Conservation (phyloP, 1,140 invertebrate genomes). For the Drosophila repletoides region DNA sequence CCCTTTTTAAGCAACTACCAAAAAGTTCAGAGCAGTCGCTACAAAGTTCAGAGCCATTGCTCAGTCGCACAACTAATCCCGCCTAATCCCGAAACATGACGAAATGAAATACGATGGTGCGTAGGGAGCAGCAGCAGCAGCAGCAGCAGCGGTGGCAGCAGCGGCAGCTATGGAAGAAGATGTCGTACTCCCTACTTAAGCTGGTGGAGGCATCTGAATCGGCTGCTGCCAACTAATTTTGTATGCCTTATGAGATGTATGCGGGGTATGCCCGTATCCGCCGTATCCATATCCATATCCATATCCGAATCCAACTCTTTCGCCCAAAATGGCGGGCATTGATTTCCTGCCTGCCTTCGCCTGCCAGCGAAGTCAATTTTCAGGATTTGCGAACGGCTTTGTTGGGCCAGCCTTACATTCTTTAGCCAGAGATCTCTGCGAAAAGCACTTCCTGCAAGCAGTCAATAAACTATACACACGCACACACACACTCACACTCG, state of each 20-base stretch:
- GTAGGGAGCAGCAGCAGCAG: slow-evolving; percentile 64
- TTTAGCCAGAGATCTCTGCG: slow-evolving; percentile 74
- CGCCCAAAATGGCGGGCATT: slow-evolving; percentile 77
- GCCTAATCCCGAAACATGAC: slow-evolving; percentile 82
- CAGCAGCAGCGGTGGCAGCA: slow-evolving; percentile 14
- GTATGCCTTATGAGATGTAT: slow-evolving; percentile 68
- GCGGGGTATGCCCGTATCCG: too few species aligned
- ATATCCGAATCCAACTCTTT: slow-evolving; percentile 63
- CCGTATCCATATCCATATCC: too few species aligned
- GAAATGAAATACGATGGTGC: slow-evolving; percentile 82
- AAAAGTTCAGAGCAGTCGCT: slow-evolving; percentile 48
- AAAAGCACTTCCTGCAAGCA: slow-evolving; percentile 80
- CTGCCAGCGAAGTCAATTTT: slow-evolving; percentile 71
- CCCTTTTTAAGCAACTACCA: slow-evolving; percentile 57
- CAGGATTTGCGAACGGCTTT: slow-evolving; percentile 74
- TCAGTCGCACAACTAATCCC: slow-evolving; percentile 78
- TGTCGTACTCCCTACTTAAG: slow-evolving; percentile 24
- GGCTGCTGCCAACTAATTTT: slow-evolving; percentile 67
- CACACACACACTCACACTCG: slow-evolving; percentile 29
- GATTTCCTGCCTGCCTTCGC: slow-evolving; percentile 54
- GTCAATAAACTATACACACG: slow-evolving; percentile 79
- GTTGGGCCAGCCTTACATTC: slow-evolving; percentile 70
- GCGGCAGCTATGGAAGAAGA: slow-evolving; percentile 3
- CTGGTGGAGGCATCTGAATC: too few species aligned
- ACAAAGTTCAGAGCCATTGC: slow-evolving; percentile 78